Evolutionary conservation across 2,797 vertebrate species (phyloP).

Genomic region (Helarctos malayanus): DNA sequence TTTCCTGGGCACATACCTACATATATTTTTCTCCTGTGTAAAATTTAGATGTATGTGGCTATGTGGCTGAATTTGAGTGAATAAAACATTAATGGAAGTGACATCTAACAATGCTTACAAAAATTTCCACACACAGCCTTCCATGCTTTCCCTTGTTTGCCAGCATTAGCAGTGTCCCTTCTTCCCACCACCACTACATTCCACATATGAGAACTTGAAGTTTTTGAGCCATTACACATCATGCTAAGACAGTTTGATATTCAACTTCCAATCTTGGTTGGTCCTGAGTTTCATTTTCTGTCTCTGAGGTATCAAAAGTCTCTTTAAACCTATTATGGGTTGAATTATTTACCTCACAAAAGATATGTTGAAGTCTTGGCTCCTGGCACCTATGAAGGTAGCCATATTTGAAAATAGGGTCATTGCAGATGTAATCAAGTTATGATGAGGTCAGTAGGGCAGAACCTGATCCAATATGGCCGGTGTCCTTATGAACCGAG

Average conservation of each 20-base stretch:
- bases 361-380: not conserved
- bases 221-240: not conserved
- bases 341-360: not conserved
- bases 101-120: not conserved
- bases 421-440: not conserved
- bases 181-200: not conserved
- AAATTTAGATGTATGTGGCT: not conserved
- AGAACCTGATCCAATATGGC: not conserved
- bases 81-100: not conserved
- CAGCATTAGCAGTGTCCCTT: not conserved
- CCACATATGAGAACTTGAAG: not conserved
- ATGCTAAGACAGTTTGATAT: not conserved
- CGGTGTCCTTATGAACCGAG: not conserved
- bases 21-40: not conserved
- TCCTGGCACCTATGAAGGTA: not conserved
- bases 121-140: not conserved
- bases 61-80: not conserved
- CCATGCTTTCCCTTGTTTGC: not conserved
- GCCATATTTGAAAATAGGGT: not conserved
- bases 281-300: not conserved
- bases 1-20: not conserved
- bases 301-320: not conserved
- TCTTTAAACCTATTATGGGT: not conserved
- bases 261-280: not conserved
- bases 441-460: not conserved